These are phyloP conservation scores for Ectemnius continuus DNA, from an alignment of 2,888 invertebrate genomes.

Conservation along the genomic window DNA sequence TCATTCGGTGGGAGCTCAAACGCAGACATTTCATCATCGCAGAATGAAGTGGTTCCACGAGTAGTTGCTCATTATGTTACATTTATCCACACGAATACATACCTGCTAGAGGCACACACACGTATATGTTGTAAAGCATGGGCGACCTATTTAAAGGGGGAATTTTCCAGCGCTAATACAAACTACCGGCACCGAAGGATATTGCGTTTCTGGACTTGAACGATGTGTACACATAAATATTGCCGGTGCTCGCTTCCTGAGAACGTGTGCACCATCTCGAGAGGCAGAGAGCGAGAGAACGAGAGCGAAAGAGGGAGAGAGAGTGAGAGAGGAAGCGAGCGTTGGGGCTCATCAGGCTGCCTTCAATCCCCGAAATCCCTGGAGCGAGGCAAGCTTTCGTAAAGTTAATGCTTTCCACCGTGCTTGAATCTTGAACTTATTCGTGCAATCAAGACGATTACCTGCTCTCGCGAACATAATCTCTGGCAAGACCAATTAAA, in stretches of 20 bases:
- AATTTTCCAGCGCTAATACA: not conserved
- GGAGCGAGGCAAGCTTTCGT: not conserved
- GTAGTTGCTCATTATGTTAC: too few species aligned
- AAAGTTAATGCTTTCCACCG: constrained; percentile 13
- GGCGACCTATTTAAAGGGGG: not conserved
- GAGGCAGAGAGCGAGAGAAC: too few species aligned
- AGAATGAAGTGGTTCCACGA: too few species aligned
- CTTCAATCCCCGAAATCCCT: constrained; percentile 21
- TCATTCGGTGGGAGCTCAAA: too few species aligned
- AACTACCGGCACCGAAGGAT: constrained; percentile 20
- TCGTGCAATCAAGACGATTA: constrained; percentile 12
- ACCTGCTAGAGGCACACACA: too few species aligned
- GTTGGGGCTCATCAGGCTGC: constrained; percentile 23
- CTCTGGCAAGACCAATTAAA: not conserved
- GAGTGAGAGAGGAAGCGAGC: too few species aligned
- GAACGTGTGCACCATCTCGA: constrained; percentile 10
- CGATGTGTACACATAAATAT: constrained; percentile 29
- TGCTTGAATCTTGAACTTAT: not conserved
- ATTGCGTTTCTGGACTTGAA: constrained; percentile 14
- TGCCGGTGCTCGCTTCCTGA: constrained; percentile 7
- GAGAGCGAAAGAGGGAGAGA: too few species aligned
- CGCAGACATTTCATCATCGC: too few species aligned
- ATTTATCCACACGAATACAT: too few species aligned
- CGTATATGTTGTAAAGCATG: not conserved
- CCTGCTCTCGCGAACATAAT: not conserved